Evolutionary conservation across 2,888 invertebrate species (phyloP).

Genomic region (Aethes cnicana): DNA sequence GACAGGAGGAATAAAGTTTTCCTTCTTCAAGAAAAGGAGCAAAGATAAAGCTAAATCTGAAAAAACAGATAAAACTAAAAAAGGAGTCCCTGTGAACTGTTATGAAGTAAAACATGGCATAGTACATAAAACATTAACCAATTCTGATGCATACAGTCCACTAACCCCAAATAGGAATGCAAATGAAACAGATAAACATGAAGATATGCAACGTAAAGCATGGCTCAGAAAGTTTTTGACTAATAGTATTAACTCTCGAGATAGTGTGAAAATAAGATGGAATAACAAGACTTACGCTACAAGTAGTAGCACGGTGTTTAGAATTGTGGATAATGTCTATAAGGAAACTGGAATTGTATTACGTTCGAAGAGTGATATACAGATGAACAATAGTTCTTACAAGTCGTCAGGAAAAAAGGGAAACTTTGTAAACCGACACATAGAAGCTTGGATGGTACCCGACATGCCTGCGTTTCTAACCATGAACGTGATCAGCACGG

Average conservation of each 20-base stretch:
- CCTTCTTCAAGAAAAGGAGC: conserved; percentile 60
- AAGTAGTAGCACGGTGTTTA: conserved; percentile 64
- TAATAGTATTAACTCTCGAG: conserved; percentile 50
- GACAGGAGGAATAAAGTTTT: conserved; percentile 51
- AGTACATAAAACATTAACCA: conserved; percentile 48
- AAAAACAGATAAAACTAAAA: conserved; percentile 48
- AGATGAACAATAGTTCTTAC: conserved; percentile 43
- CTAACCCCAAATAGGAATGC: conserved; percentile 31
- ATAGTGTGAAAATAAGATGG: conserved; percentile 64
- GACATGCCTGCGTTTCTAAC: conserved; percentile 39
- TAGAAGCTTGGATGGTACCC: conserved; percentile 71
- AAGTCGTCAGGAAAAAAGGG: conserved; percentile 45
- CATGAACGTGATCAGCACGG: conserved; percentile 28
- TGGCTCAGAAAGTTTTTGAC: conserved; percentile 60
- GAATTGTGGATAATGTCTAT: conserved; percentile 59
- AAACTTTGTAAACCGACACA: conserved; percentile 53
- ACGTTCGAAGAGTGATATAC: conserved; percentile 56
- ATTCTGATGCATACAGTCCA: conserved; percentile 31
- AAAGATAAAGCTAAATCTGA: conserved; percentile 41
- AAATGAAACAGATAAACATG: conserved; percentile 37
- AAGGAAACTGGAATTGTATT: conserved; percentile 52
- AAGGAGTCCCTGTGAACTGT: conserved; percentile 58
- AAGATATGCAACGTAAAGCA: conserved; percentile 47
- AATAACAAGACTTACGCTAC: conserved; percentile 59
- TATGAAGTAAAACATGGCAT: conserved; percentile 65